Evolutionary conservation across 2,797 vertebrate genomes (phyloP).

Genomic region (Sciurus carolinensis): DNA sequence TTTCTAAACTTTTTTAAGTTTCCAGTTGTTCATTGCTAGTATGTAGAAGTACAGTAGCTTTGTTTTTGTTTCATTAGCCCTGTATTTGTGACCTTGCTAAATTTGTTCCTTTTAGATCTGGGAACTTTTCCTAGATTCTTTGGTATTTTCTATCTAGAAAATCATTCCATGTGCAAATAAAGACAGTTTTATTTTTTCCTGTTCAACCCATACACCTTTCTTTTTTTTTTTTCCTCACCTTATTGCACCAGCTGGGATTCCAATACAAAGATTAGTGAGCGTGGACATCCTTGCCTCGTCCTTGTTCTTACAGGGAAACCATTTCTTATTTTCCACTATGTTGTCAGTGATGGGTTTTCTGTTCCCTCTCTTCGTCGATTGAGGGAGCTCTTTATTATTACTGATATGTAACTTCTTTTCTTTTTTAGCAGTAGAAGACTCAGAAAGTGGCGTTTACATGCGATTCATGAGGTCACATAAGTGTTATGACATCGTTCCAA

Average conservation of each 20-base stretch:
- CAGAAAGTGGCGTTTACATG: constrained; percentile 97
- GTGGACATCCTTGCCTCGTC: background rate
- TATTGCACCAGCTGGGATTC: background rate
- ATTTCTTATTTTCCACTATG: rapidly evolving
- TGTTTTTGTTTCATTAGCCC: background rate
- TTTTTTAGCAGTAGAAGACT: constrained; percentile 92
- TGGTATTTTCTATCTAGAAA: background rate
- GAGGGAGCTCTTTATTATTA: background rate
- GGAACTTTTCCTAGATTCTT: background rate
- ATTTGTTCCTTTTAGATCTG: background rate
- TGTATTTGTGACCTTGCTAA: background rate
- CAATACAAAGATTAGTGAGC: rapidly evolving
- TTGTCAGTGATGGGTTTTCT: rapidly evolving
- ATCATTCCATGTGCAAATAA: background rate
- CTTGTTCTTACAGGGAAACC: rapidly evolving
- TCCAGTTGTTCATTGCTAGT: background rate
- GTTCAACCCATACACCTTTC: rapidly evolving
- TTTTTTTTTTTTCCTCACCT: background rate
- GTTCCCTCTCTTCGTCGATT: rapidly evolving
- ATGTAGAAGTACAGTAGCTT: background rate
- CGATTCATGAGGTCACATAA: constrained; percentile 98
- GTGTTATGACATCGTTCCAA: constrained; percentile 98
- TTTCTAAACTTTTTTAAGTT: background rate
- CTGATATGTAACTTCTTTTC: background rate
- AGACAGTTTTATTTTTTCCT: background rate